Evolutionary conservation across 2,113 vertebrate species (phyloP).

Genomic region (Ailuropoda melanoleuca): DNA sequence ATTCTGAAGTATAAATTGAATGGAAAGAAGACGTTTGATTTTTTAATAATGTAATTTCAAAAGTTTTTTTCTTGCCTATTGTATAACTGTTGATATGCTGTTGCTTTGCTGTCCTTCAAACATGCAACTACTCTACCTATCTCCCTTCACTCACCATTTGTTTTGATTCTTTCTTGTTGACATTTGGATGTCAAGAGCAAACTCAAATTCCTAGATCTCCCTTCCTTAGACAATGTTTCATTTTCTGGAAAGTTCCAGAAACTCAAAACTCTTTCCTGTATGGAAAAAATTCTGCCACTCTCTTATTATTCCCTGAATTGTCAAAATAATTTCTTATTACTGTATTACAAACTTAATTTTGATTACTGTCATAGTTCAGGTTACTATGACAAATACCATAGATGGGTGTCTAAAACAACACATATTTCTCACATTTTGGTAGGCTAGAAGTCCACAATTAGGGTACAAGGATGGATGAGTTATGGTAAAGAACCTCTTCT

Average conservation of each 20-base stretch:
- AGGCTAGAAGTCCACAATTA: neutral
- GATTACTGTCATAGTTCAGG: neutral
- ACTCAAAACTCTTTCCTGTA: neutral
- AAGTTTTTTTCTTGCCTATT: neutral
- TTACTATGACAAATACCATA: neutral
- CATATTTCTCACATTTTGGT: neutral
- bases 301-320: neutral
- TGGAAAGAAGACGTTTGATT: neutral
- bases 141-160: neutral
- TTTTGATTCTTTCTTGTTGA: neutral
- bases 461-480: neutral
- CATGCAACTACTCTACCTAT: neutral
- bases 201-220: neutral
- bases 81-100: neutral
- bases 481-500: neutral
- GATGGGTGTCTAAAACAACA: neutral
- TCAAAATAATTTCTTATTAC: neutral
- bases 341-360: neutral
- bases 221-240: neutral
- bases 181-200: neutral
- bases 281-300: neutral
- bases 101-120: neutral
- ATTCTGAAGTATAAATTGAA: neutral
- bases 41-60: neutral
- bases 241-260: neutral